Percentiles rank a stretch among this genome's conserved stretches.
Evolutionary conservation across 2,888 invertebrate genomes (phyloP).

Genomic region (Drosophila subquinaria): DNA sequence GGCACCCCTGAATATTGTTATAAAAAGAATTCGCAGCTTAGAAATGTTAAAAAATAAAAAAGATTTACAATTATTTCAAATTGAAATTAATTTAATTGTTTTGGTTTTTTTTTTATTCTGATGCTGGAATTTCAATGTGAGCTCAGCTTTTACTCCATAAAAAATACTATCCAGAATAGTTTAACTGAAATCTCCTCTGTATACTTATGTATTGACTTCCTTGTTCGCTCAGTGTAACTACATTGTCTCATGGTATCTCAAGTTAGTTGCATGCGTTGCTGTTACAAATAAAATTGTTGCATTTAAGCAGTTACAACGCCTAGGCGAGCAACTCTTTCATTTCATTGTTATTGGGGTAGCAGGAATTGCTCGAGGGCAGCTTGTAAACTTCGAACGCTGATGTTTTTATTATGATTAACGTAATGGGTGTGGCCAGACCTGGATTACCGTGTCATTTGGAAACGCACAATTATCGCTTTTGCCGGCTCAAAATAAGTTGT

Average conservation of each 20-base stretch:
- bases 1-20: too few species aligned
- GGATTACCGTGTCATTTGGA: conserved; percentile 58
- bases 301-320: conserved; percentile 73
- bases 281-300: conserved; percentile 80
- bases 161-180: too few species aligned
- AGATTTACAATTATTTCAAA: too few species aligned
- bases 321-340: conserved; percentile 51
- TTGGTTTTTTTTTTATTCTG: too few species aligned
- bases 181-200: neutral
- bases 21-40: too few species aligned
- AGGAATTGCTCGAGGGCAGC: conserved; percentile 48
- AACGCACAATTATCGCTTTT: conserved; percentile 58
- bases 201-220: neutral
- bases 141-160: too few species aligned
- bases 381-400: conserved; percentile 75
- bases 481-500: conserved; percentile 44
- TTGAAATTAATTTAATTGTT: neutral
- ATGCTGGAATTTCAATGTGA: too few species aligned
- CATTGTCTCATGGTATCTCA: conserved; percentile 48
- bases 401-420: conserved; percentile 78
- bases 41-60: too few species aligned
- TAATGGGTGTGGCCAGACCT: conserved; percentile 69
- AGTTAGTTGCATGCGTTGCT: conserved; percentile 66
- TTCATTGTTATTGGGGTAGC: conserved; percentile 31
- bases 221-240: conserved; percentile 47